Base-by-base conservation (phyloP, 2,113 vertebrate genomes). In the Gallinago undulata region DNA sequence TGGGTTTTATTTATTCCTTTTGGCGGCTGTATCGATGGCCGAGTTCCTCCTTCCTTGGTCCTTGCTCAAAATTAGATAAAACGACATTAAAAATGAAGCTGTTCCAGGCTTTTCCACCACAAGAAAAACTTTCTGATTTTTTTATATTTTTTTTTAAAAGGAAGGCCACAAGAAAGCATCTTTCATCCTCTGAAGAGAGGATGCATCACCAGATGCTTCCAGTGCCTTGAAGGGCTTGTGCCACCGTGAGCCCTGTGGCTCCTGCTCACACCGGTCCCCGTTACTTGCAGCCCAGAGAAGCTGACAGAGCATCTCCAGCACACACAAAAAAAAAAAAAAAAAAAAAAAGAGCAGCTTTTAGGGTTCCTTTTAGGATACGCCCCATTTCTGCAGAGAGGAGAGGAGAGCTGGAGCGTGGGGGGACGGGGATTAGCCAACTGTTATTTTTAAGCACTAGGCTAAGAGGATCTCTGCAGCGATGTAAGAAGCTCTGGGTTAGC, bases 391-490 rank as follows among this genome's bases (percentile, higher is more conserved):
- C 0, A 1, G 59, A 75, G 82, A 84, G 50, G 59, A 75, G 82
- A 84, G 50, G 41, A 80, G 51, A 84, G 66, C 55, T 70, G 24
- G 67, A 83, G 51, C 5, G 13, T 1, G 41, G 69, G 8, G 33
- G 41, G 18, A 55, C 0, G 0, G 37, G 84, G 94, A 96, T 97
- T 94, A 97, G 84, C 85, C 74, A 76, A 62, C 67, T 68, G 96
- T 83, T 96, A 96, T 97, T 96, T 96, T 96, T 96, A 95, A 93
- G 90, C 69, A 55, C 78, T 57, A 75, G 75, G 78, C 55, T 97
- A 96, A 97, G 96, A 96, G 87, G 96, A 96, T 96, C 67, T 96
- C 67, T 83, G 53, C 0, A 1, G 80, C 0, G 13, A 91, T 53
- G 74, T 22, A 83, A 84, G 89, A 87, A 94, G 87, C 67, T 87